Evolutionary conservation across 1,140 invertebrate genomes (phyloP).

Genomic region (Steinernema khuongi): DNA sequence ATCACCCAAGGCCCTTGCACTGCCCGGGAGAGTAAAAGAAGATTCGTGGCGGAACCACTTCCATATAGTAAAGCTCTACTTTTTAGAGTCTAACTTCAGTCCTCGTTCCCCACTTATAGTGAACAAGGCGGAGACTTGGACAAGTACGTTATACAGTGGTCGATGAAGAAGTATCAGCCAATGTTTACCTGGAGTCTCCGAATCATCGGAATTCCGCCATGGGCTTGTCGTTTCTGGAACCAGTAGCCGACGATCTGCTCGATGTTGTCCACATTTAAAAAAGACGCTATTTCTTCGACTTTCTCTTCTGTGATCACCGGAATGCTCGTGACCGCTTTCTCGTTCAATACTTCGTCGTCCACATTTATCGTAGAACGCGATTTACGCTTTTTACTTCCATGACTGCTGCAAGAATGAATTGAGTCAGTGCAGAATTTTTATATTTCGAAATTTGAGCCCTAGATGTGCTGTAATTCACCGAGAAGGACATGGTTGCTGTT

Average conservation of each 20-base stretch:
- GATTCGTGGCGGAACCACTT: no score
- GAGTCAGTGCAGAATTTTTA: no score
- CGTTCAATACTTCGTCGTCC: background rate
- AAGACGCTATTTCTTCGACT: conserved; percentile 16
- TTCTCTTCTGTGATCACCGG: background rate
- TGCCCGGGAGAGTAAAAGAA: no score
- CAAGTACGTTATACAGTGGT: no score
- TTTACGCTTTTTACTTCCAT: background rate
- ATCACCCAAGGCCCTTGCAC: no score
- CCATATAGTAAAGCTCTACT: no score
- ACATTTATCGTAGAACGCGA: background rate
- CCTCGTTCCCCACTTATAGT: no score
- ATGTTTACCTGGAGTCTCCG: conserved; percentile 65
- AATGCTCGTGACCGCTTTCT: background rate
- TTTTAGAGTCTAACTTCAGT: no score
- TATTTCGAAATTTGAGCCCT: no score
- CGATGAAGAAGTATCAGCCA: background rate
- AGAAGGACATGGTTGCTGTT: no score
- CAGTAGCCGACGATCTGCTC: conserved; percentile 65
- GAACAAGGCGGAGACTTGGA: no score
- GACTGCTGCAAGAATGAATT: background rate
- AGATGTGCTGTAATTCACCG: no score
- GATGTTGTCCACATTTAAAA: conserved; percentile 9
- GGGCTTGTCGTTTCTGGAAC: conserved; percentile 84
- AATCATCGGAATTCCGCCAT: conserved; percentile 89